Percentiles rank a stretch among this genome's conserved stretches.
Conservation (phyloP, 2,888 invertebrate species). For the Scaptodrosophila latifasciaeformis region DNA sequence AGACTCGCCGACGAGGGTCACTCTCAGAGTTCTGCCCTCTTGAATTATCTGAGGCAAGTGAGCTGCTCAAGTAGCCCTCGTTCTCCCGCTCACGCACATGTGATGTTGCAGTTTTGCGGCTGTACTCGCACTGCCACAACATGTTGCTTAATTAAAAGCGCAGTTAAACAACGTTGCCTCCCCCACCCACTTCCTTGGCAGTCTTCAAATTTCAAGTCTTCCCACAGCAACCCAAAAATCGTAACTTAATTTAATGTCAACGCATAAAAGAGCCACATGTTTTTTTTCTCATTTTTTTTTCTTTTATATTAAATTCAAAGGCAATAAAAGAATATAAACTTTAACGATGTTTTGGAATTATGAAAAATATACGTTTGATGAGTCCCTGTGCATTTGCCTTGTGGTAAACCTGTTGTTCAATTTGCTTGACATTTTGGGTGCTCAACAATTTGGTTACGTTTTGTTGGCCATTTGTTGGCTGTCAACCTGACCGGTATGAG, state of each 20-base stretch:
- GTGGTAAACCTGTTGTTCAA: neutral
- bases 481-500: constrained; percentile 29
- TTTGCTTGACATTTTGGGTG: neutral
- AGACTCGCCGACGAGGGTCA: neutral
- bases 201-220: constrained; percentile 36
- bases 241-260: constrained; percentile 39
- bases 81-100: neutral
- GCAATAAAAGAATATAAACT: too few species aligned
- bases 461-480: constrained; percentile 28
- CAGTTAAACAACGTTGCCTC: neutral
- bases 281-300: too few species aligned
- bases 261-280: too few species aligned
- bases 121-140: constrained; percentile 47
- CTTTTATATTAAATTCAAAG: too few species aligned
- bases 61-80: too few species aligned
- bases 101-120: constrained; percentile 3
- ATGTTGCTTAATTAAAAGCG: constrained; percentile 52
- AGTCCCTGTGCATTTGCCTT: too few species aligned
- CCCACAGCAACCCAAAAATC: constrained; percentile 27
- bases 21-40: neutral
- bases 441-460: neutral
- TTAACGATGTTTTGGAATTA: too few species aligned
- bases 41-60: too few species aligned
- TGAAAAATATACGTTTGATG: too few species aligned
- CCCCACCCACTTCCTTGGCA: constrained; percentile 28